phyloP scores from a whole-genome alignment of 2,113 vertebrate species.

The Microtus montanus region DNA sequence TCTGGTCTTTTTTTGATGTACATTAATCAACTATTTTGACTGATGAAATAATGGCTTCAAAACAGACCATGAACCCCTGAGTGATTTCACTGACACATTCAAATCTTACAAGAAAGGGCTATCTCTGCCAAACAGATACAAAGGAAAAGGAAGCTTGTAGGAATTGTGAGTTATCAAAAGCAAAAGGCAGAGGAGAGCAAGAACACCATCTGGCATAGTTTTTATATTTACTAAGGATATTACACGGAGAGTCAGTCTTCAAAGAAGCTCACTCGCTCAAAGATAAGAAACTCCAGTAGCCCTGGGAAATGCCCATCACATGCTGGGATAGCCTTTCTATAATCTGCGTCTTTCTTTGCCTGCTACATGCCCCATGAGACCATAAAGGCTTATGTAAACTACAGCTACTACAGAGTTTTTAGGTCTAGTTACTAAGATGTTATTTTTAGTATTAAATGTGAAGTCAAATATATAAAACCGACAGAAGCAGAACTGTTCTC shows the following conservation, averaged over 20 bases:
- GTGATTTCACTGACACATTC: neutral
- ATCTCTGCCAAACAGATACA: neutral
- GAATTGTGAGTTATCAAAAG: neutral
- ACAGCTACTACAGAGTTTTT: neutral
- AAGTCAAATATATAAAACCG: neutral
- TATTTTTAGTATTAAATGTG: neutral
- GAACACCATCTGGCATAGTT: neutral
- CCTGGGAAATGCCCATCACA: neutral
- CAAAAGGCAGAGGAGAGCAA: neutral
- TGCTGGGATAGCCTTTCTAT: neutral
- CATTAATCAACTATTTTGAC: conserved; percentile 40
- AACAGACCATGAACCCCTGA: neutral
- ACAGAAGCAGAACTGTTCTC: neutral
- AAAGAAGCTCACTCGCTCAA: neutral
- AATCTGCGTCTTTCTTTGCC: neutral
- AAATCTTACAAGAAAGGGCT: neutral
- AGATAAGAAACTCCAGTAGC: neutral
- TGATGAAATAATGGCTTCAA: neutral
- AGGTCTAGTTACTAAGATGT: neutral
- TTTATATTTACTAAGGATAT: neutral
- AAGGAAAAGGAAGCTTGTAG: neutral
- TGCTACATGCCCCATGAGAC: neutral
- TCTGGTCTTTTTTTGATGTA: conserved; percentile 19
- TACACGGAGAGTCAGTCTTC: neutral
- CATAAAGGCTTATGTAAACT: neutral